Base-by-base conservation (phyloP, 2,113 vertebrate genomes). In the Lepisosteus oculatus region DNA sequence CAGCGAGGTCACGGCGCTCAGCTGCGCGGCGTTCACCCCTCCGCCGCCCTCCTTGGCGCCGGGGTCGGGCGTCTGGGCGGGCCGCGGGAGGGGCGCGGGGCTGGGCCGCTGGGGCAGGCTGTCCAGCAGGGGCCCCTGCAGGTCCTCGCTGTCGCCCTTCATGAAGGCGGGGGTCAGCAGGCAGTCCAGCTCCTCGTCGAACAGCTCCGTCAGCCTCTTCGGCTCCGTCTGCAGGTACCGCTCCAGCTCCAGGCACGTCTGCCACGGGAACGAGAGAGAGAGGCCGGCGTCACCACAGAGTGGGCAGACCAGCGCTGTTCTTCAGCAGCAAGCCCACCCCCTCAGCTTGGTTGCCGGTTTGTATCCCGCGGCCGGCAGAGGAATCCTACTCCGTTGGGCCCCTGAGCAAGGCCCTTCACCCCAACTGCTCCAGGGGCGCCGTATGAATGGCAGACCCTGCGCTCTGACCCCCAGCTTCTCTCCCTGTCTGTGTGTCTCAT, bases 151-250 rank as follows among this genome's bases (percentile, higher is more conserved):
- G 62, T 97, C 96, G 61, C 93, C 93, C 42, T 94, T 90, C 70
- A 89, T 85, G 73, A 95, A 94, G 55, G 95, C 92, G 0, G 94
- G 88, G 0, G 93, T 96, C 41, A 99, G 92, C 72, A 98, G 93
- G 57, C 94, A 93, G 68, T 99, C 96, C 80, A 98, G 85, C 78
- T 98, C 96, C 68, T 95, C 94, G 4, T 96, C 95, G 42, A 99
- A 97, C 63, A 95, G 93, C 81, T 99, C 96, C 0, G 97, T 95
- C 74, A 97, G 94, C 75, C 93, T 92, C 77, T 95, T 92, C 0
- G 97, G 97, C 69, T 99, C 97, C 0, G 97, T 99, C 90, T 99
- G 97, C 75, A 99, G 93, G 83, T 99, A 99, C 55, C 97, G 94
- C 84, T 99, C 97, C 89, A 99, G 78, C 75, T 99, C 97, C 76